Base-by-base conservation (phyloP, 2,888 invertebrate species). In the Malacosoma neustria region DNA sequence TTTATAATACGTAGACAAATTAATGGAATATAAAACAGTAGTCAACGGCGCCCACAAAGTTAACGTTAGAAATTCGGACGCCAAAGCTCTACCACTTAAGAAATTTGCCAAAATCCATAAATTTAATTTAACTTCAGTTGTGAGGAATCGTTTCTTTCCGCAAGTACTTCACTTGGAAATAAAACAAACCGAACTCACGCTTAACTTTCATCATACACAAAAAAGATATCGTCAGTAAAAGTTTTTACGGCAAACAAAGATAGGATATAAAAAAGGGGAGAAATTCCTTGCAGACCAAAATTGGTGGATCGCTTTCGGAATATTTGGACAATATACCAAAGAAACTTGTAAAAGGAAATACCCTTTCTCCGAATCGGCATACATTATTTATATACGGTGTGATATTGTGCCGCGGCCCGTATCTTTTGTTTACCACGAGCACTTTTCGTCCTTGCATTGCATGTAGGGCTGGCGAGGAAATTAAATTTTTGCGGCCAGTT, bases 381-480 rank as follows among this genome's bases (percentile, higher is more conserved):
- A 56, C 61, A 62, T 62, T 58, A 64, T 64, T 61, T 64, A 64
- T 61, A 53, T 44, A 46, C 45, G 41, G 51, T 49, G 51, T 53
- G 54, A 61, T 55, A 55, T 52, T 39, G 40, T 44, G 35, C 43
- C 41, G 51, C 46, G 30, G 36, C 14, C 44, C 36, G 46, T 50
- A 57, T 61, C 60, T 64, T 63, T 64, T 68, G 64, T 67, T 67
- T 65, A 61, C 59, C 50, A 46, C 46, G 45, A 53, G 53, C 52
- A 57, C 57, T 56, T 50, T 45, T 39, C 36, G 33, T 50, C 62
- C 57, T 22, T 22, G 6, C 22, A 22, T 5, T 43, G 11, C 31
- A 38, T 45, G 39, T 13, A 35, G 43, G 43, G 36, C 46, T 49
- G 42, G 46, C 52, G 47, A 46, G 36, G 38, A 39, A 43, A 38